Evolutionary conservation across 1,140 invertebrate species (phyloP).

Genomic region (Chelonus insularis): DNA sequence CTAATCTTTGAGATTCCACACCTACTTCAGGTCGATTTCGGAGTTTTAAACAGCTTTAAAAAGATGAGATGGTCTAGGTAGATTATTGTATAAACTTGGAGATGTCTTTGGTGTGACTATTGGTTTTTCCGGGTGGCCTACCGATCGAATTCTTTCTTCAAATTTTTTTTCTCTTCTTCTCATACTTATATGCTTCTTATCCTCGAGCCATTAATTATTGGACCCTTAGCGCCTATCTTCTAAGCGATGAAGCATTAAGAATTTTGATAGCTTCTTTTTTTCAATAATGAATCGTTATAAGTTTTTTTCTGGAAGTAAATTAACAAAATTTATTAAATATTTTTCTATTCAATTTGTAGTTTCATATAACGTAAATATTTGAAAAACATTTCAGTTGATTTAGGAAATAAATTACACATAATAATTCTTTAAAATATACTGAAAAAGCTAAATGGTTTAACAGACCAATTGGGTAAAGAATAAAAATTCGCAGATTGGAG

Average conservation of each 20-base stretch:
- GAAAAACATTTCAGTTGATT: no score
- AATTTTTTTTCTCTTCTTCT: slow-evolving; percentile 11
- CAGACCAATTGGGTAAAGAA: not conserved
- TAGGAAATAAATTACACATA: no score
- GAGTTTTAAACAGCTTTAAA: not conserved
- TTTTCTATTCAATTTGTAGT: no score
- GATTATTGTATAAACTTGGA: not conserved
- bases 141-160: slow-evolving; percentile 18
- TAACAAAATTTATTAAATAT: no score
- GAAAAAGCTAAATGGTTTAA: not conserved
- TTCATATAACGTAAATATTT: no score
- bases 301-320: no score
- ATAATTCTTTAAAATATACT: no score
- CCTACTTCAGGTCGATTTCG: not conserved
- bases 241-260: slow-evolving; percentile 17
- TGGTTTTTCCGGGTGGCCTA: slow-evolving; percentile 30
- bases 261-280: not conserved
- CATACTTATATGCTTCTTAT: not conserved
- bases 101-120: slow-evolving; percentile 15
- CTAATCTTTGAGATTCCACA: slow-evolving; percentile 11
- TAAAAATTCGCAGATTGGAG: not conserved
- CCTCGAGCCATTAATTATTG: slow-evolving; percentile 27
- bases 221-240: slow-evolving; percentile 27
- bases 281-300: slow-evolving; percentile 5
- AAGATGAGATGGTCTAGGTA: slow-evolving; percentile 17